Base-by-base conservation (phyloP, 2,797 vertebrate species). In the Enteromius trimaculatus region DNA sequence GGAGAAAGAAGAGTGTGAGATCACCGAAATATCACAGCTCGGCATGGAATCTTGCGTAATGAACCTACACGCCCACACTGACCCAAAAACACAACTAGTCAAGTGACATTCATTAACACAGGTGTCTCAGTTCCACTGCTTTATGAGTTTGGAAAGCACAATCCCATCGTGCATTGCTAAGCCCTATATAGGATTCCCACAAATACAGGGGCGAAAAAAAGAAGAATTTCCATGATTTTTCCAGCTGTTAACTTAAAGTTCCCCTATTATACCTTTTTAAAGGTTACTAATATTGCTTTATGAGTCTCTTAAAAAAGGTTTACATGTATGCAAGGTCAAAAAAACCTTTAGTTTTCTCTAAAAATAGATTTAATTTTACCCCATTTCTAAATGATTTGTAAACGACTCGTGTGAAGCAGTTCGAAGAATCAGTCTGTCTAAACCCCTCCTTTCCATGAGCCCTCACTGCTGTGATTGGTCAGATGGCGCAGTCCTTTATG, bases 11-110 rank as follows among this genome's bases (percentile, higher is more conserved):
- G 53, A 78, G n/a, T 55, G 13, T 44, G 72, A 77, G 47, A 77
- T 55, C 60, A 58, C 37, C 51, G n/a, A 76, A 68, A 82, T 75
- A 82, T 76, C 80, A 83, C 49, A 76, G 83, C 74, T 72, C 74
- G 74, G 69, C 75, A 71, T 81, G 77, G 66, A 79, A 74, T 70
- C 66, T 37, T 64, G 77, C 34, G 62, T 68, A 83, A 75, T 70
- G 74, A 65, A 49, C 74, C 51, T 34, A 49, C 26, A 78, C 51
- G 26, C 75, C 81, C 64, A 83, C 81, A 83, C 74, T 62, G 74
- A 70, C 49, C 75, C 65, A 70, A 42, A 60, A 83, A 83, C 37
- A 60, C 58, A 51, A 72, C 65, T 60, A 58, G 29, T 55, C 65
- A 55, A 69, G n/a, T 66, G 62, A 58, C 74, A 70, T 77, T 78